Evolutionary conservation across 2,797 vertebrate genomes (phyloP), one percentile per base, ranked within the genome.

Genomic region (Lacerta viridis): DNA sequence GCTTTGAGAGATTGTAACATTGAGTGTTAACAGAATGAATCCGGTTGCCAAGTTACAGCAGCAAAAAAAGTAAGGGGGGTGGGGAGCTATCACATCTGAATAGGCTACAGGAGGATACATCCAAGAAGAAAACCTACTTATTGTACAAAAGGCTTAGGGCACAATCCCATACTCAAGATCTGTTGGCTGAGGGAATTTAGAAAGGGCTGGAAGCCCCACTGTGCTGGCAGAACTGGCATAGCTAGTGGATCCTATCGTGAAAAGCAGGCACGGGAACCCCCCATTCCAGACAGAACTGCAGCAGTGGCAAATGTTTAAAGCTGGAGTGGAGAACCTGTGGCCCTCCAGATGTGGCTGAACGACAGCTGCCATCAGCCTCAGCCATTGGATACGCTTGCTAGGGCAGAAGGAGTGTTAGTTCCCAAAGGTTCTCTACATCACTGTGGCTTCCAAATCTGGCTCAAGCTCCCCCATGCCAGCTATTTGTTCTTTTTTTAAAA

Each of bases 21-120:
- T 94, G 94, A 92, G 95, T 96, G 95, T 96, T 97, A 96, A 96
- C 95, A 29, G 97, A 97, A 97, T 97, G 97, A 97, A 96, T 97
- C 96, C 95, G 92, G 97, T 97, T 97, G 97, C 97, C 97, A 97
- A 97, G 97, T 96, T 95, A 97, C 97, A 96, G 96, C n/a, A n/a
- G 59, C 71, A 29, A 25, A 10, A 27, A 11, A 43, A 50, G 76
- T 46, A 46, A 68, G 10, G 10, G 17, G 25, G 27, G 41, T 29
- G 9, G 17, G 36, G 7, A 93, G 96, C 96, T 96, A 97, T 96
- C 95, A 94, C 93, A 96, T 97, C 93, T 96, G 96, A 97, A 96
- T 96, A 95, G 96, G 93, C 95, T 96, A 95, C 95, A 95, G 94
- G 92, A 95, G 93, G 94, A 94, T 96, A 94, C 90, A 94, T 93